Evolutionary conservation across 2,113 vertebrate species (phyloP).

Genomic region (Odocoileus hemionus): DNA sequence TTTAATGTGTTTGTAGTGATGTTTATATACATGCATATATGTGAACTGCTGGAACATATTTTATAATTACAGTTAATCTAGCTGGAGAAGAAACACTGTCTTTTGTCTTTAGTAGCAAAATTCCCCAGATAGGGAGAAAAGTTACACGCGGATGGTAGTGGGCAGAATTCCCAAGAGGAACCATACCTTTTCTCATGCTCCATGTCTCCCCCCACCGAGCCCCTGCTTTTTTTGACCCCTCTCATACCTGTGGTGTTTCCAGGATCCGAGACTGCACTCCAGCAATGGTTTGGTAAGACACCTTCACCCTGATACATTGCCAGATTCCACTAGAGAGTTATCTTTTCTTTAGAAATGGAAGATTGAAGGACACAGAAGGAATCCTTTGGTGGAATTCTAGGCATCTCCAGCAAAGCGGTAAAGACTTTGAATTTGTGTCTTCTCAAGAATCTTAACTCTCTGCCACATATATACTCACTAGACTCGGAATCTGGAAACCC

Average conservation of each 20-base stretch:
- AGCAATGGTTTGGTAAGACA: not conserved
- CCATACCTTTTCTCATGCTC: not conserved
- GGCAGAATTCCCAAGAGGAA: not conserved
- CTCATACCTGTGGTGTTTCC: rapidly evolving
- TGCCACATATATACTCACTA: not conserved
- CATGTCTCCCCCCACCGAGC: rapidly evolving
- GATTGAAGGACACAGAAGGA: not conserved
- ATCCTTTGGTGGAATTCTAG: not conserved
- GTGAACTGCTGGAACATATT: slow-evolving; percentile 26
- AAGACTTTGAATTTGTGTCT: not conserved
- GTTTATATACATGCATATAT: not conserved
- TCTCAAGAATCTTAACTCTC: not conserved
- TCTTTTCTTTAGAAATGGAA: not conserved
- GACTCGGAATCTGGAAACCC: not conserved
- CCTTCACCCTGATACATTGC: not conserved
- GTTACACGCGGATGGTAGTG: not conserved
- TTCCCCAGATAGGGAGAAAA: not conserved
- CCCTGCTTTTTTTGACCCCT: not conserved
- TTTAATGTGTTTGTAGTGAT: not conserved
- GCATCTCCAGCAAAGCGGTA: not conserved
- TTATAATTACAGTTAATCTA: not conserved
- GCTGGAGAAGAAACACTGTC: not conserved
- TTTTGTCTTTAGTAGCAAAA: not conserved
- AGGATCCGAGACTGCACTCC: not conserved
- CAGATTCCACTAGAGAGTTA: not conserved